These are phyloP conservation scores for Platerodrilus igneus DNA, from an alignment of 2,888 invertebrate species.

Conservation along the genomic window DNA sequence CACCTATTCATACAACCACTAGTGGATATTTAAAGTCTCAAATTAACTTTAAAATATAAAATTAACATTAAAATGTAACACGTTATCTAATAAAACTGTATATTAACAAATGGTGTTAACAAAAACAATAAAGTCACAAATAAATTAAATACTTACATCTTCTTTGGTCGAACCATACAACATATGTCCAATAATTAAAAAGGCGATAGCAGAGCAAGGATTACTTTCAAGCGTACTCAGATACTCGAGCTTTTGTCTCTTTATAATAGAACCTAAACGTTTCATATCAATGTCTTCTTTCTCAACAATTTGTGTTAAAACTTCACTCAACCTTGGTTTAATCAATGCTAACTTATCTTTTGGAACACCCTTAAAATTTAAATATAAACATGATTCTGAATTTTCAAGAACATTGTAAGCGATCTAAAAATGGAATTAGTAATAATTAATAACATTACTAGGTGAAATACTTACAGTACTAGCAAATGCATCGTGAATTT, in stretches of 20 bases:
- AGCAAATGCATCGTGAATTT: slow-evolving; percentile 74
- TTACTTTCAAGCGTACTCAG: slow-evolving; percentile 68
- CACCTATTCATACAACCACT: no score
- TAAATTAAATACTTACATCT: slow-evolving; percentile 57
- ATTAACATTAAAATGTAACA: no score
- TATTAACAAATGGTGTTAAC: neutral
- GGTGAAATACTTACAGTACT: slow-evolving; percentile 58
- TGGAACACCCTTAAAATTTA: slow-evolving; percentile 73
- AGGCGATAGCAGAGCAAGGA: slow-evolving; percentile 74
- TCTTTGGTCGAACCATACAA: slow-evolving; percentile 70
- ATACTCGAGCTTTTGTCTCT: slow-evolving; percentile 64
- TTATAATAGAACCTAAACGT: slow-evolving; percentile 67
- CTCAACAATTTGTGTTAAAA: slow-evolving; percentile 49
- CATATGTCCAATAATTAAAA: slow-evolving; percentile 75
- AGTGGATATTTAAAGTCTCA: no score
- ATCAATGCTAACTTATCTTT: slow-evolving; percentile 61
- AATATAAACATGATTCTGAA: slow-evolving; percentile 62
- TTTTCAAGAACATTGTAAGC: slow-evolving; percentile 68
- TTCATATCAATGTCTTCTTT: slow-evolving; percentile 66
- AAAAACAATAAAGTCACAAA: neutral
- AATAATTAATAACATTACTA: neutral
- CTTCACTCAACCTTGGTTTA: slow-evolving; percentile 52
- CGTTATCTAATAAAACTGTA: slow-evolving; percentile 1
- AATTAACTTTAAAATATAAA: no score
- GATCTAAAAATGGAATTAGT: slow-evolving; percentile 52